Conservation (phyloP, 1,140 invertebrate species). For the Thaumatotibia leucotreta region DNA sequence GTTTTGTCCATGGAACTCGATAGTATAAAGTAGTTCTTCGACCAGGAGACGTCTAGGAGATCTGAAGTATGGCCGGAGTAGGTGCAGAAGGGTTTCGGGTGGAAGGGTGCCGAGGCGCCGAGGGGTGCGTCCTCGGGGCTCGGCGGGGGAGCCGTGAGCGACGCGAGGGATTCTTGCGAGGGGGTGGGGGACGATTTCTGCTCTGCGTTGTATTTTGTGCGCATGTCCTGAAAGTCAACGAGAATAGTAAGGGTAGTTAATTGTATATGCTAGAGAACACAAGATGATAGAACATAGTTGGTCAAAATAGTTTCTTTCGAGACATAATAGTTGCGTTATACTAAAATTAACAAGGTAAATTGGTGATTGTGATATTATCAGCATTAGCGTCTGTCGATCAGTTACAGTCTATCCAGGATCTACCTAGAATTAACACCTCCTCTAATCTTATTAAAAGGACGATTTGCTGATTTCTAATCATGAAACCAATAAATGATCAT, state of each 20-base stretch:
- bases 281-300: too few species aligned
- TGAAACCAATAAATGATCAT: too few species aligned
- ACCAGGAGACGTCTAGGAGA: slow-evolving; percentile 97
- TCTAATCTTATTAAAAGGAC: too few species aligned
- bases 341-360: too few species aligned
- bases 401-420: too few species aligned
- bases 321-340: too few species aligned
- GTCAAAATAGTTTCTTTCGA: not conserved
- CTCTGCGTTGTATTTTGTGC: slow-evolving; percentile 94
- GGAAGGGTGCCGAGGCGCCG: slow-evolving; percentile 85
- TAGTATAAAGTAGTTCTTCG: slow-evolving; percentile 98
- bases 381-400: too few species aligned
- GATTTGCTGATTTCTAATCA: too few species aligned
- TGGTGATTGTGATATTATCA: too few species aligned
- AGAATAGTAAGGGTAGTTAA: not conserved
- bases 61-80: slow-evolving; percentile 98
- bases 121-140: slow-evolving; percentile 67
- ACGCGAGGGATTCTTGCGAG: slow-evolving; percentile 89
- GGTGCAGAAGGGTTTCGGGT: slow-evolving; percentile 94
- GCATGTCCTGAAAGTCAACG: slow-evolving; percentile 83
- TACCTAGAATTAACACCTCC: too few species aligned
- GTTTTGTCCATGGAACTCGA: slow-evolving; percentile 99
- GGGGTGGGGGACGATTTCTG: slow-evolving; percentile 91
- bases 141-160: slow-evolving; percentile 77
- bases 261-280: too few species aligned